Base-by-base conservation (phyloP, 2,888 invertebrate genomes). In the Chrysina gloriosa region DNA sequence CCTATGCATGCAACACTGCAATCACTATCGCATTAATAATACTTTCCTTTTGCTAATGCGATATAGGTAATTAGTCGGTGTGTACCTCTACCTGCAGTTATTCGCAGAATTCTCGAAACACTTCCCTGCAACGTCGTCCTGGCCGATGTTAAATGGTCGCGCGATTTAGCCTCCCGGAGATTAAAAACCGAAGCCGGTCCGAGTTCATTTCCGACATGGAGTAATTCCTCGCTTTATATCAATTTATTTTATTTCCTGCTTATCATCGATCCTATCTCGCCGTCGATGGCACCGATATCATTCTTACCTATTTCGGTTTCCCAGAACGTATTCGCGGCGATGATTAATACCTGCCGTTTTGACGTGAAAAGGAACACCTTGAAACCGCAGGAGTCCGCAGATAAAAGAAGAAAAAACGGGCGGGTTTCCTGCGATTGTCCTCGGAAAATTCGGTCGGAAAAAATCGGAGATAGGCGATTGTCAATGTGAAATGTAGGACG, bases 221-320 rank as follows among this genome's bases (percentile, higher is more conserved):
- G 58, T 68, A 68, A 65, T 68, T 68, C 65, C 31, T 14, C 65
- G 61, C 34, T 58, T 68, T 58, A 65, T 65, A 65, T 68, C 68
- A 68, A 68, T 68, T 65, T 68, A 65, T 50, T 58, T 50, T 47
- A 65, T 65, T 54, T 65, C 68, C 65, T 56, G 58, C 39, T 65
- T 39, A 56, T 39, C 48, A 42, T 50, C 36, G 56, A 68, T 63
- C 21, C 23, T 27, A 45, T 52, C 50, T 21, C 25, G 34, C 9
- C n/a, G n/a, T n/a, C 14, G 31, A 27, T 29, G 50, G 31, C 50
- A 36, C 11, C 34, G 25, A 23, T 58, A 25, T 36, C 36, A 34
- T 36, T 56, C 11, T 39, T n/a, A 36, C 21, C 23, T n/a, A 36
- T 21, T 56, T 4, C 19, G n/a, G 14, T 6, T 23, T 23, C 39